Percentiles rank a stretch among this genome's conserved stretches.
These are phyloP conservation scores for Astyanax mexicanus DNA, from an alignment of 2,797 vertebrate species.

Conservation along the genomic window DNA sequence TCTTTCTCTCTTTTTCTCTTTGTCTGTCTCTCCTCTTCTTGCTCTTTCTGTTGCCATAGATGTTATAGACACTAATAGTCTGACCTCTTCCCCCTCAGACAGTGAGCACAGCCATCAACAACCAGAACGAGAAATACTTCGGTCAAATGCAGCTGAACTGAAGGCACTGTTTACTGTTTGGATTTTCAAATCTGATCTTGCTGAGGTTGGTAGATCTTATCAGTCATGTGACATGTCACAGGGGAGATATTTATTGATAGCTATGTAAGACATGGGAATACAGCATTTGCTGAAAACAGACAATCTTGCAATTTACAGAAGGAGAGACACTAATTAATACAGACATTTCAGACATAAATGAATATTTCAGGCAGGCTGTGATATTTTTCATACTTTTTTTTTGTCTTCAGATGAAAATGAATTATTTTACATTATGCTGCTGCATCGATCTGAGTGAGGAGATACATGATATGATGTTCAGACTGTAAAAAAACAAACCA, in stretches of 20 bases:
- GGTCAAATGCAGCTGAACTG: background rate
- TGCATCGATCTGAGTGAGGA: conserved; percentile 19
- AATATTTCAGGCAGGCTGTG: background rate
- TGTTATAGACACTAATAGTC: conserved; percentile 63
- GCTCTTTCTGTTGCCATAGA: conserved; percentile 61
- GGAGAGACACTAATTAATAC: background rate
- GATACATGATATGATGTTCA: background rate
- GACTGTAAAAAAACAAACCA: background rate
- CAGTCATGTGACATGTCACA: background rate
- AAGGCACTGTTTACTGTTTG: background rate
- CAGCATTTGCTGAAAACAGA: background rate
- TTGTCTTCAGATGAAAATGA: background rate
- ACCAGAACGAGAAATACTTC: conserved; percentile 11
- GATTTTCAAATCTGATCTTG: background rate
- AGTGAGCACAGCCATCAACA: conserved; percentile 22
- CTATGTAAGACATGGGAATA: background rate
- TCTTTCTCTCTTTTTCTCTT: conserved; percentile 49
- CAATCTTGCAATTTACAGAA: background rate
- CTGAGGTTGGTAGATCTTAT: background rate
- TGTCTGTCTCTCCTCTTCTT: background rate
- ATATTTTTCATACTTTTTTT: background rate
- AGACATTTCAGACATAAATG: background rate
- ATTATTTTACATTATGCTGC: background rate
- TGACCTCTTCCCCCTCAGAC: conserved; percentile 63
- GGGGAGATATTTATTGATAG: background rate